Evolutionary conservation across 2,888 invertebrate genomes (phyloP).

Genomic region (Ophion ellenae): DNA sequence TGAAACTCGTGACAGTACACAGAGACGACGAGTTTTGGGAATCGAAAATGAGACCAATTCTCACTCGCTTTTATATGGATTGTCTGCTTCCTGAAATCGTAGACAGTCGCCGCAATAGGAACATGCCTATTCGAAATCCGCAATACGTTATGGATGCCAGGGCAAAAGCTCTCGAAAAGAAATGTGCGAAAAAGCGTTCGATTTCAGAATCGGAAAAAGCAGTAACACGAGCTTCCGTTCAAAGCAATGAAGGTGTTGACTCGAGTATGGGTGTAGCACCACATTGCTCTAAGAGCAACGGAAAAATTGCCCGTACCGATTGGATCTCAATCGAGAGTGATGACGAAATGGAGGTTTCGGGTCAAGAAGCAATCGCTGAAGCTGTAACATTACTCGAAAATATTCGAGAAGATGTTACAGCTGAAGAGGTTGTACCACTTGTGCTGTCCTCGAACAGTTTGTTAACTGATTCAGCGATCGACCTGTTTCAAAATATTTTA

Average conservation of each 20-base stretch:
- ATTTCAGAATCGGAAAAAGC: not conserved
- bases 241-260: not conserved
- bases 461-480: constrained; percentile 27
- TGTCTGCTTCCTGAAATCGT: no score
- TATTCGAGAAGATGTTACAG: constrained; percentile 31
- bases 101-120: no score
- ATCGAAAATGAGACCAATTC: no score
- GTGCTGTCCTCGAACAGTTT: not conserved
- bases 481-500: constrained; percentile 42
- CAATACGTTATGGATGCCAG: constrained; percentile 45
- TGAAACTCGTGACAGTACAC: constrained; percentile 48
- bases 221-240: not conserved
- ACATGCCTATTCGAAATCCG: constrained; percentile 45
- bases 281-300: not conserved
- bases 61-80: no score
- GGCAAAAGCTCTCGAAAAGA: not conserved
- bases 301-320: not conserved
- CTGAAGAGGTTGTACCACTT: constrained; percentile 26
- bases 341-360: constrained; percentile 13
- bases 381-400: not conserved
- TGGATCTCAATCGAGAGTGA: constrained; percentile 5
- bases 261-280: not conserved
- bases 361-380: not conserved
- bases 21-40: no score
- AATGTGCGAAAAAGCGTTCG: not conserved